Base-by-base conservation (phyloP, 2,113 vertebrate genomes). In the Mustela lutreola region DNA sequence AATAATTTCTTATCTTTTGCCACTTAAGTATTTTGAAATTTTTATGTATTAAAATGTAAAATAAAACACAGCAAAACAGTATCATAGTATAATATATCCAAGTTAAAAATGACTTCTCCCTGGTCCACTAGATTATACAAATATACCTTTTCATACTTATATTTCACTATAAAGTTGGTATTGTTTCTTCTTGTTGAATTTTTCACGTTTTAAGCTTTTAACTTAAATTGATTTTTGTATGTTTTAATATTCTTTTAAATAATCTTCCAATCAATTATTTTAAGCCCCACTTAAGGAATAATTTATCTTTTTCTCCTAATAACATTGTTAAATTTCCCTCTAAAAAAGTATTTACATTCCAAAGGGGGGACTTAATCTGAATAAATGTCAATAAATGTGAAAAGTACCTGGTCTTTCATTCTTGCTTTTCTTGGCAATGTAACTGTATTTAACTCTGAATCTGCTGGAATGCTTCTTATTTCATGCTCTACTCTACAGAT, bases 381-480 rank as follows among this genome's bases (percentile, higher is more conserved):
- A 81, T 60, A 75, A 85, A 80, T 24, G 24, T 71, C 62, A 87
- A 26, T 63, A 92, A 75, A 76, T 26, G 7, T 82, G 18, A 96
- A 76, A 65, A 92, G 96, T 99, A 99, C 99, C 99, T 99, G 99
- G 96, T 99, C 99, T 98, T 99, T 99, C 99, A 99, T 99, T 97
- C 99, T 99, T 95, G 99, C 99, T 98, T 99, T 99, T 97, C 99
- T 99, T 33, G 99, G 99, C 94, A 99, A 97, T 7, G 97, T 97
- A 96, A 99, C 91, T 95, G 98, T 89, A 78, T 89, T 99, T 96
- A 98, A 97, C 98, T 99, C 99, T 93, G 99, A 96, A 39, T 99
- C 99, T 78, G 99, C 97, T 53, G 99, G 99, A 98, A 98, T 99
- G 53, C 98, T 99, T 87, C 96, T 98, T 18, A 98, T 80, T 95